These are phyloP conservation scores for Archips xylosteana DNA, from an alignment of 2,888 invertebrate genomes.

Conservation along the genomic window DNA sequence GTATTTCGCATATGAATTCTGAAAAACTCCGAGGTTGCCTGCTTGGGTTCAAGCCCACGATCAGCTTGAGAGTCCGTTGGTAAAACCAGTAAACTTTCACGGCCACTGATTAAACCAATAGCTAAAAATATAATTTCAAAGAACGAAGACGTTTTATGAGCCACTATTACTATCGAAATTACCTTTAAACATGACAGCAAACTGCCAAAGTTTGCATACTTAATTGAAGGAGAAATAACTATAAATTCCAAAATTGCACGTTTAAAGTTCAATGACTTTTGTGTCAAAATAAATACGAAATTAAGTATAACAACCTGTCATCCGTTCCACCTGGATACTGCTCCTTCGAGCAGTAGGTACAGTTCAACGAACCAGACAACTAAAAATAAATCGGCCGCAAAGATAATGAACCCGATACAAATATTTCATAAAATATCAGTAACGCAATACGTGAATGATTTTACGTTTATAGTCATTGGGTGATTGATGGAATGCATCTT, in stretches of 20 bases:
- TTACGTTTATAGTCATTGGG: not conserved
- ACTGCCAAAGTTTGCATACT: not conserved
- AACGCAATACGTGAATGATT: not conserved
- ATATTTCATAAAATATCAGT: conserved; percentile 22
- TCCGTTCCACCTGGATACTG: conserved; percentile 34
- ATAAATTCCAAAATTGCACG: conserved; percentile 2
- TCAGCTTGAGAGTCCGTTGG: too few relatives aligned
- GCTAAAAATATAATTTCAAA: not conserved
- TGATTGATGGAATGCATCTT: conserved; percentile 1
- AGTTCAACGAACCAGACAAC: conserved; percentile 34
- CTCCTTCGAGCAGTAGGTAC: conserved; percentile 15
- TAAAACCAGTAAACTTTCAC: too few relatives aligned
- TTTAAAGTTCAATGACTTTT: conserved; percentile 35
- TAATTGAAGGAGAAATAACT: conserved; percentile 3
- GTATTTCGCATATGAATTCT: too few relatives aligned
- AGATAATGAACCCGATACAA: conserved; percentile 10
- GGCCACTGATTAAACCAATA: not conserved
- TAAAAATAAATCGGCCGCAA: conserved; percentile 16
- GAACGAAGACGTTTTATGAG: not conserved
- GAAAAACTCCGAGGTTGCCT: too few relatives aligned
- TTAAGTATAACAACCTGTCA: conserved; percentile 29
- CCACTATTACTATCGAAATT: not conserved
- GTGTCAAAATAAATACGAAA: not conserved
- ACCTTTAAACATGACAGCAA: not conserved
- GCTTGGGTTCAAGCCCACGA: too few relatives aligned